phyloP scores from a whole-genome alignment of 35 echinoderm and acorn worm genomes.

The Heliocidaris erythrogramma region DNA sequence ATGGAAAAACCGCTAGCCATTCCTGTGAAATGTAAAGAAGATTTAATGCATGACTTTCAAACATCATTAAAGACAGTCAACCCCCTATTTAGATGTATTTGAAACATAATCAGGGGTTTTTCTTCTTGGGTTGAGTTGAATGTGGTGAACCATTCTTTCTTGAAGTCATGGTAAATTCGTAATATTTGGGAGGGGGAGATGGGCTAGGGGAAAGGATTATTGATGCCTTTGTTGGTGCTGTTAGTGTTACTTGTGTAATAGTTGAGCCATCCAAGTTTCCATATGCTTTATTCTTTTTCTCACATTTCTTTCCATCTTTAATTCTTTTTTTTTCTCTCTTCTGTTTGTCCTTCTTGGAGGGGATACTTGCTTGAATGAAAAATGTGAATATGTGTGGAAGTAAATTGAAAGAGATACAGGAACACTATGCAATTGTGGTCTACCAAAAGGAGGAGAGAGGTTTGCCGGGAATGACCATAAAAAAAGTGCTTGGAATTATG shows the following conservation, averaged over 20 bases:
- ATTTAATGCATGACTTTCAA: neutral
- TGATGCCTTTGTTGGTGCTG: neutral
- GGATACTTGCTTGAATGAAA: slow-evolving; percentile 5
- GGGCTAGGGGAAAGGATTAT: neutral
- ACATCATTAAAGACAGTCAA: slow-evolving; percentile 11
- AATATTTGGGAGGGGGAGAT: neutral
- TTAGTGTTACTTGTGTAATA: neutral
- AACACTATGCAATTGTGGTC: slow-evolving; percentile 19
- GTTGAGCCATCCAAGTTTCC: slow-evolving; percentile 10
- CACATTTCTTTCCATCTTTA: neutral
- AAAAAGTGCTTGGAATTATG: slow-evolving; percentile 27
- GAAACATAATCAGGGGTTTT: neutral
- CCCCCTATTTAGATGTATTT: neutral
- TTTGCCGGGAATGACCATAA: slow-evolving; percentile 18
- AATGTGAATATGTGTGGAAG: slow-evolving; percentile 31
- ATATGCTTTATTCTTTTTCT: neutral
- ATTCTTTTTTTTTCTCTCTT: neutral
- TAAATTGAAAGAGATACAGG: slow-evolving; percentile 41
- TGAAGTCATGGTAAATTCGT: neutral
- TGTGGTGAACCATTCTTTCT: neutral
- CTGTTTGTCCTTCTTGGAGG: neutral
- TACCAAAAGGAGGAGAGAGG: slow-evolving; percentile 36
- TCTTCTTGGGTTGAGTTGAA: slow-evolving; percentile 1
- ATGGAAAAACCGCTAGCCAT: neutral
- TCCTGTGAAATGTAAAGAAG: neutral